phyloP scores from a whole-genome alignment of 2,113 vertebrate genomes.

The Sakesphorus luctuosus region DNA sequence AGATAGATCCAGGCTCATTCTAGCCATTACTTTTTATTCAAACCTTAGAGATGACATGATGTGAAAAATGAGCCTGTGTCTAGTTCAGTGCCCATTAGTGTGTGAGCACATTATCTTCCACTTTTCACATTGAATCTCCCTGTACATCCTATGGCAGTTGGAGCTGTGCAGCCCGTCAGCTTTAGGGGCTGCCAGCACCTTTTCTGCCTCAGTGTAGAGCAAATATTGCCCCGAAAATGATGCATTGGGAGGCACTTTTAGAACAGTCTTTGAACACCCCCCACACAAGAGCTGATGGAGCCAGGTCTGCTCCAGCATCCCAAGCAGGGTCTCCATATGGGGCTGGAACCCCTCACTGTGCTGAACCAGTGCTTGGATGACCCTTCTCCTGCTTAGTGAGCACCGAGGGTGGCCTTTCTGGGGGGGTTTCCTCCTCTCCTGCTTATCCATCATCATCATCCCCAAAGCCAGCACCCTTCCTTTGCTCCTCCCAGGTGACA shows the following conservation, averaged over 20 bases:
- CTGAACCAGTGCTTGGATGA: rapidly evolving
- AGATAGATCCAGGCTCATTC: conserved; percentile 92
- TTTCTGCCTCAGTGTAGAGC: conserved; percentile 73
- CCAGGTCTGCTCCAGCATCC: neutral
- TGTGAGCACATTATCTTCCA: conserved; percentile 96
- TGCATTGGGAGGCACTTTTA: conserved; percentile 67
- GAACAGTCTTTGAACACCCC: neutral
- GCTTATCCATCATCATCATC: neutral
- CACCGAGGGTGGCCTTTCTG: rapidly evolving
- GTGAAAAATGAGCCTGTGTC: conserved; percentile 99
- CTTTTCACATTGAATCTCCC: conserved; percentile 91
- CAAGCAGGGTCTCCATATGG: neutral
- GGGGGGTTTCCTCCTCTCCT: neutral
- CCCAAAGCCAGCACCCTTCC: rapidly evolving
- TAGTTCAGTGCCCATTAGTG: conserved; percentile 99
- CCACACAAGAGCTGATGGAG: neutral
- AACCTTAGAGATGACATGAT: conserved; percentile 98
- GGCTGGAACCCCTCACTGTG: rapidly evolving
- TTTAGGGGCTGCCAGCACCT: conserved; percentile 79
- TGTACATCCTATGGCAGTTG: conserved; percentile 83
- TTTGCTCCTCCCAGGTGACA: neutral
- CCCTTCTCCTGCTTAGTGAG: rapidly evolving
- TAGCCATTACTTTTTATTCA: conserved; percentile 96
- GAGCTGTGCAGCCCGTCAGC: conserved; percentile 82
- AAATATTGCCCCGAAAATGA: conserved; percentile 70